Base-by-base conservation (phyloP, 2,113 vertebrate species). In the Hemichromis elongatus region DNA sequence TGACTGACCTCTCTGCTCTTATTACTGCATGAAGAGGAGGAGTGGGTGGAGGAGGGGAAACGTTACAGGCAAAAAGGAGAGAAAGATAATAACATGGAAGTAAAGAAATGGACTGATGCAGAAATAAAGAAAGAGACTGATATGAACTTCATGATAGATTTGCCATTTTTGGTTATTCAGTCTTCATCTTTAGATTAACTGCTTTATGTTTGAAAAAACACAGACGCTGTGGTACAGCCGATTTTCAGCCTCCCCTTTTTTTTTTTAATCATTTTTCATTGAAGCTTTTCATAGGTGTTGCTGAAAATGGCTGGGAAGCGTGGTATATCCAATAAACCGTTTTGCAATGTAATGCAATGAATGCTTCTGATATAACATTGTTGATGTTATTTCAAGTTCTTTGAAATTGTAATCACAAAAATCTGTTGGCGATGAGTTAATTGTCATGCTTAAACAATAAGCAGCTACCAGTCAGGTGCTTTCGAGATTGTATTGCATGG, bases 1-100 rank as follows among this genome's bases (percentile, higher is more conserved):
- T 37, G 86, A 83, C 86, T 95, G 95, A 96, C 96, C 95, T 95
- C 93, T 79, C 86, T 42, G 63, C 87, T 92, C 89, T 89, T 94
- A 94, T 92, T 93, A 89, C 88, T 93, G 90, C 91, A 88, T 5
- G 57, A 79, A 77, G 45, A 53, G 55, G 82, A 68, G 55, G 83
- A 63, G 73, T n/a, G 73, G 26, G 37, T 50, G 79, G 57, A 80
- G 84, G 68, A 85, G 83, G 83, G 35, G 81, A 81, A 81, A 37
- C 2, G 26, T 57, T 54, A 77, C 13, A 50, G 73, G 79, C 19
- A 7, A 54, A 79, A 59, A 63, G 47, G 68, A 57, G 66, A 18
- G 42, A 33, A 45, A 79, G 80, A 70, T 84, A 87, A 55, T 80
- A 88, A 90, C 21, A 57, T 13, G 33, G 11, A 42, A 3, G 37